These are phyloP conservation scores for Acrossocheilus wenchowensis DNA, from an alignment of 2,797 vertebrate genomes.

Conservation along the genomic window DNA sequence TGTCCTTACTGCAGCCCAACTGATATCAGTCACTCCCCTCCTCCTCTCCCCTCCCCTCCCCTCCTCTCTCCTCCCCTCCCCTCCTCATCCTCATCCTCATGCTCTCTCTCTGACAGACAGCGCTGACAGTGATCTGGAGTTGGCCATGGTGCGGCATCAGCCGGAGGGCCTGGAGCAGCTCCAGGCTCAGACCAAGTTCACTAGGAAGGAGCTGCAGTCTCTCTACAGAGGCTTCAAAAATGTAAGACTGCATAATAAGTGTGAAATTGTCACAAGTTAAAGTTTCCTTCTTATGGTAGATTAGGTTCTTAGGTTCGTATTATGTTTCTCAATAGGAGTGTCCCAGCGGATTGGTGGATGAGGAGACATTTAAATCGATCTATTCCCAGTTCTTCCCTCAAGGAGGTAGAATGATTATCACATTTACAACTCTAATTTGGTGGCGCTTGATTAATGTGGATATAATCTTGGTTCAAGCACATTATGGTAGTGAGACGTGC, in stretches of 20 bases:
- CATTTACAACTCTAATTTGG: not conserved
- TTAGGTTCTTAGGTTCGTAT: not conserved
- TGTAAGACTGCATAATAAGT: slow-evolving; percentile 73
- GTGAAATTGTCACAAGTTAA: not conserved
- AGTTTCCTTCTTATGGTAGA: not conserved
- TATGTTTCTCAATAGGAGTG: slow-evolving; percentile 82
- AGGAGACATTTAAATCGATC: slow-evolving; percentile 93
- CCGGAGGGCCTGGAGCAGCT: slow-evolving; percentile 91
- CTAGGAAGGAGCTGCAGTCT: slow-evolving; percentile 90
- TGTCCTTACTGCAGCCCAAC: not conserved
- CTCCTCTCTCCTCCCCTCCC: not conserved
- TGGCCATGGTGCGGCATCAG: slow-evolving; percentile 86
- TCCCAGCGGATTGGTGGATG: slow-evolving; percentile 91
- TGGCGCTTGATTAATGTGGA: not conserved
- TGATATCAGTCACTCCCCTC: not conserved
- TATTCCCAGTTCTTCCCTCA: slow-evolving; percentile 97
- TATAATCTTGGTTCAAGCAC: not conserved
- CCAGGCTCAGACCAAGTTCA: slow-evolving; percentile 90
- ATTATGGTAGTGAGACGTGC: not conserved
- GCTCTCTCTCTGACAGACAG: slow-evolving; percentile 76
- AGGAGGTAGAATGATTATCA: slow-evolving; percentile 81
- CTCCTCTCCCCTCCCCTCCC: not conserved
- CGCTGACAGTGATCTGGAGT: slow-evolving; percentile 85
- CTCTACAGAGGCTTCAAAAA: slow-evolving; percentile 97
- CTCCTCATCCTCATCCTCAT: slow-evolving; percentile 20